Conservation (phyloP, 2,797 vertebrate species). For the Clarias fuscus region DNA sequence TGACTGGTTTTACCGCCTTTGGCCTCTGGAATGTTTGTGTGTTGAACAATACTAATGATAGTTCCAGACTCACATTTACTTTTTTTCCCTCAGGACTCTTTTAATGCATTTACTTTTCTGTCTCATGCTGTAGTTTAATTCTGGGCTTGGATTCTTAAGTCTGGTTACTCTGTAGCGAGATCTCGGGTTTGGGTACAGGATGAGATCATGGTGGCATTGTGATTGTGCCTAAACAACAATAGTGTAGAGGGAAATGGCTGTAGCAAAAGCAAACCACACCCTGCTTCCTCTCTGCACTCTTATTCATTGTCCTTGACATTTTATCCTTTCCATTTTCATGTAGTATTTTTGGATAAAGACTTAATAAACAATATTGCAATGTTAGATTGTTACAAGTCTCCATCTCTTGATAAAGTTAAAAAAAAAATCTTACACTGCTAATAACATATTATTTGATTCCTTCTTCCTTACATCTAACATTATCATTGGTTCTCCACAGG, state of each 20-base stretch:
- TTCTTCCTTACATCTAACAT: background rate
- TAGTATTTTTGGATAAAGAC: background rate
- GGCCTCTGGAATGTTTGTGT: constrained; percentile 41
- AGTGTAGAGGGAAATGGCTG: constrained; percentile 1
- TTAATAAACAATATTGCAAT: background rate
- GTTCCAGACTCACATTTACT: constrained; percentile 22
- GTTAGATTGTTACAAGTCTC: background rate
- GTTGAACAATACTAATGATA: constrained; percentile 45
- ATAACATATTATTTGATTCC: background rate
- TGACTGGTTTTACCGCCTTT: constrained; percentile 41
- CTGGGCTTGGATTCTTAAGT: constrained; percentile 7
- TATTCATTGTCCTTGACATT: background rate
- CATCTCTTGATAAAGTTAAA: background rate
- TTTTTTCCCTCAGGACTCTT: background rate
- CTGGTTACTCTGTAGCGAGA: constrained; percentile 12
- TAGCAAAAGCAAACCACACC: constrained; percentile 24
- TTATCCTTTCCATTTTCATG: background rate
- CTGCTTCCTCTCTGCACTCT: constrained; percentile 15
- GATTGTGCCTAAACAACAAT: constrained; percentile 26
- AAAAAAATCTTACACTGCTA: background rate
- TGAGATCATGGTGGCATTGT: constrained; percentile 26
- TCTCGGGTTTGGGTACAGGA: constrained; percentile 1
- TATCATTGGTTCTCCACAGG: background rate
- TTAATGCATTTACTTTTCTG: constrained; percentile 12
- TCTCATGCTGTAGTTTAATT: constrained; percentile 5